phyloP scores from a whole-genome alignment of 1,140 invertebrate genomes.

The Papilio machaon region DNA sequence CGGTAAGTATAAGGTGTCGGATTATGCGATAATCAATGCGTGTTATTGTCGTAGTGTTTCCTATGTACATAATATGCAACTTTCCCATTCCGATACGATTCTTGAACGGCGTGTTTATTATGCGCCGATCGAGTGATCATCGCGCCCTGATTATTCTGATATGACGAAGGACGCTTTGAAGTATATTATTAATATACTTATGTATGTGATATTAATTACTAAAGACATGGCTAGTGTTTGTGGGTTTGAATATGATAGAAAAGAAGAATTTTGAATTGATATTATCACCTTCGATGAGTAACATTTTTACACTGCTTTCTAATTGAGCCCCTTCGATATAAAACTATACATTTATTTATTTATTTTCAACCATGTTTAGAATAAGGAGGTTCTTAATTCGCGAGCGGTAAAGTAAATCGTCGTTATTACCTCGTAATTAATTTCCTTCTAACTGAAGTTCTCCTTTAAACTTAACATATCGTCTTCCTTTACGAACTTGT shows the following conservation, averaged over 20 bases:
- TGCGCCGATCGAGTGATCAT: constrained; percentile 44
- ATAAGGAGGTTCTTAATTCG: too few relatives aligned
- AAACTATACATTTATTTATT: too few relatives aligned
- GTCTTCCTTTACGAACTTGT: not conserved
- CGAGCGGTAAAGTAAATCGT: too few relatives aligned
- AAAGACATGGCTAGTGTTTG: not conserved
- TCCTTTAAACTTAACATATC: not conserved
- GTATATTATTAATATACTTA: not conserved
- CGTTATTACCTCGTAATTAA: too few relatives aligned
- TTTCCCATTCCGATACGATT: constrained; percentile 64
- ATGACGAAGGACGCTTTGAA: not conserved
- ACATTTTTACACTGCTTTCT: not conserved
- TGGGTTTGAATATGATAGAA: not conserved
- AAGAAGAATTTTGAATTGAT: not conserved
- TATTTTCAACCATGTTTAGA: too few relatives aligned
- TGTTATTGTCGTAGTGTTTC: constrained; percentile 39
- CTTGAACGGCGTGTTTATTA: constrained; percentile 56
- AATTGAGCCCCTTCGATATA: too few relatives aligned
- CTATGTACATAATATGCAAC: constrained; percentile 48
- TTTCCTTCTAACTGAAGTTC: not conserved
- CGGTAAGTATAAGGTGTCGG: not conserved
- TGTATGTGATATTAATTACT: not conserved
- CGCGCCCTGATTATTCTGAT: constrained; percentile 57
- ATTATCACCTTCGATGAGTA: not conserved
- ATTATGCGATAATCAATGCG: constrained; percentile 41